These are phyloP conservation scores for Sylvietta virens DNA, from an alignment of 2,113 vertebrate genomes.

Conservation along the genomic window DNA sequence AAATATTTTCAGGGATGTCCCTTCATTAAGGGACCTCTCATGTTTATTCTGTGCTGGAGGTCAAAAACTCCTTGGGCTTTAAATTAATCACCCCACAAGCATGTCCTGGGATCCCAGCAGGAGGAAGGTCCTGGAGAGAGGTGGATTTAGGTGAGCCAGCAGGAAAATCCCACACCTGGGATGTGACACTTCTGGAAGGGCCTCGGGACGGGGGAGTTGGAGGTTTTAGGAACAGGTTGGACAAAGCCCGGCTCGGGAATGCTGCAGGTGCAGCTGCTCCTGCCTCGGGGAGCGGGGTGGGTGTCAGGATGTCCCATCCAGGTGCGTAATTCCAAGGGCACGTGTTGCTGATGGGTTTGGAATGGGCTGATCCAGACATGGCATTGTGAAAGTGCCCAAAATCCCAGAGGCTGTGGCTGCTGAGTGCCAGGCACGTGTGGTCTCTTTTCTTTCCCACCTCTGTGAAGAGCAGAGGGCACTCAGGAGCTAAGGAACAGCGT, in stretches of 20 bases:
- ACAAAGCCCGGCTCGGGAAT: not conserved
- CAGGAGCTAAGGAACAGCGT: not conserved
- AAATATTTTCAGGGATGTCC: not conserved
- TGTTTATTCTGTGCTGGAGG: not conserved
- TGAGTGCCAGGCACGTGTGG: not conserved
- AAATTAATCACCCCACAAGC: accelerated
- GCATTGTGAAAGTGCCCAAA: not conserved
- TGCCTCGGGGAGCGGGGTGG: not conserved
- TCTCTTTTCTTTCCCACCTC: not conserved
- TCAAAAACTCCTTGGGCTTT: not conserved
- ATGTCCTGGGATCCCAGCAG: not conserved
- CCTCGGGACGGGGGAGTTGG: not conserved
- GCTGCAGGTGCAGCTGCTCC: not conserved
- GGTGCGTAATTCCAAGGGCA: not conserved
- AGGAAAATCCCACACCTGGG: not conserved
- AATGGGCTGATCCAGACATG: not conserved
- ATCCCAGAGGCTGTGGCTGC: not conserved
- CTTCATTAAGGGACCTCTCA: not conserved
- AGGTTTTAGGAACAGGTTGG: not conserved
- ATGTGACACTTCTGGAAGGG: not conserved
- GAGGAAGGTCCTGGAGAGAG: not conserved
- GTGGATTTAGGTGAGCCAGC: not conserved
- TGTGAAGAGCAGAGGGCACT: not conserved
- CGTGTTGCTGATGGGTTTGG: not conserved
- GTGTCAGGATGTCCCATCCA: not conserved